Conservation (phyloP, 1,140 invertebrate genomes). For the Psix sp. region DNA sequence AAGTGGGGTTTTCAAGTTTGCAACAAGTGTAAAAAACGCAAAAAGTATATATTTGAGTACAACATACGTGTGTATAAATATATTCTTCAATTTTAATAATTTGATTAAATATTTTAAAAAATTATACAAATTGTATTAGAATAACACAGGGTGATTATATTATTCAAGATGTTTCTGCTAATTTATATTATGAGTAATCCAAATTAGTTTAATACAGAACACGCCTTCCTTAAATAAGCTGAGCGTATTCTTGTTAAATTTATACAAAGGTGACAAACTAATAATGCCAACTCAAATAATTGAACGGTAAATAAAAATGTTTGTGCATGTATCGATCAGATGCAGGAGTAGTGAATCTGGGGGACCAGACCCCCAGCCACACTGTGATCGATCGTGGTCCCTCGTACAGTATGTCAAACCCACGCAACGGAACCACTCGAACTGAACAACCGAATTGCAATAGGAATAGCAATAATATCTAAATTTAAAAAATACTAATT, state of each 20-base stretch:
- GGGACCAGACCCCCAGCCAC: not conserved
- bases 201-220: too few species aligned
- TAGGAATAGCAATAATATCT: not conserved
- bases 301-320: not conserved
- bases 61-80: too few species aligned
- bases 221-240: too few species aligned
- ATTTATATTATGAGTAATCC: too few species aligned
- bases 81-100: too few species aligned
- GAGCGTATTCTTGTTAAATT: not conserved
- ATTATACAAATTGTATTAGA: too few species aligned
- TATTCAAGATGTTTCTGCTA: too few species aligned
- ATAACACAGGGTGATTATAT: too few species aligned
- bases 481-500: not conserved
- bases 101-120: too few species aligned
- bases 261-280: not conserved
- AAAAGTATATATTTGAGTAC: too few species aligned
- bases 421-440: not conserved
- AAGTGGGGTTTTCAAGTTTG: too few species aligned
- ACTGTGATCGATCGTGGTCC: not conserved
- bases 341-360: not conserved
- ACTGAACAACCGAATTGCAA: not conserved
- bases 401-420: not conserved
- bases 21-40: too few species aligned
- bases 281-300: not conserved
- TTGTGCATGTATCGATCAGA: conserved; percentile 4